Conservation (phyloP, 1,140 invertebrate species). For the Drosophila pandora region DNA sequence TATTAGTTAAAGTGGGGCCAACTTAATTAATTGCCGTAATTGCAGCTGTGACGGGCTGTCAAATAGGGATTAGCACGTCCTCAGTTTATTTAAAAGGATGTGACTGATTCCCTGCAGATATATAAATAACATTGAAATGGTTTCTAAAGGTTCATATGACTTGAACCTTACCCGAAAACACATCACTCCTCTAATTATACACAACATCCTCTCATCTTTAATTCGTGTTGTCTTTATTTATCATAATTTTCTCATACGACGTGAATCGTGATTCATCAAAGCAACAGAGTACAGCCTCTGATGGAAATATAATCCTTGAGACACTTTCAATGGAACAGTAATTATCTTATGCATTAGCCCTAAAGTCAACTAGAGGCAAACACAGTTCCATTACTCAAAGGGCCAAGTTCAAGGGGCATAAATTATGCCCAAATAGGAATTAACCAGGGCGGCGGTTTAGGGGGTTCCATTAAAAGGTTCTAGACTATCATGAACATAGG, state of each 20-base stretch:
- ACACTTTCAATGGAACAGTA: constrained; percentile 38
- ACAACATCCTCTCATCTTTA: background rate
- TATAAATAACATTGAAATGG: too few relatives aligned
- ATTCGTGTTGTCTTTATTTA: background rate
- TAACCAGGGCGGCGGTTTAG: background rate
- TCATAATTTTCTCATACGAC: background rate
- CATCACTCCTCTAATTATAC: background rate
- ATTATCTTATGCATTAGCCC: constrained; percentile 49
- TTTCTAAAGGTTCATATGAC: background rate
- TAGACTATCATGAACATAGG: background rate
- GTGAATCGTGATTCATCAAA: constrained; percentile 2
- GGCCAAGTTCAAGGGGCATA: constrained; percentile 37
- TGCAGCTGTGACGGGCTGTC: constrained; percentile 39
- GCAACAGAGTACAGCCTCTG: background rate
- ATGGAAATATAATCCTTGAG: constrained; percentile 28
- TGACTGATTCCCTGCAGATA: background rate
- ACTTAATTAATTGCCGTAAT: constrained; percentile 75
- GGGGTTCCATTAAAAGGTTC: background rate
- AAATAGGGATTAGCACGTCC: constrained; percentile 49
- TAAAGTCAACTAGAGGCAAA: constrained; percentile 41
- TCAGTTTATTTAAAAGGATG: background rate
- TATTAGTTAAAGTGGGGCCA: constrained; percentile 8
- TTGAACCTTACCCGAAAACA: background rate
- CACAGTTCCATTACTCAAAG: constrained; percentile 40
- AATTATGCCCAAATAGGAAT: constrained; percentile 23